Evolutionary conservation across 2,113 vertebrate genomes (phyloP).

Genomic region (Chaetorhynchus papuensis): DNA sequence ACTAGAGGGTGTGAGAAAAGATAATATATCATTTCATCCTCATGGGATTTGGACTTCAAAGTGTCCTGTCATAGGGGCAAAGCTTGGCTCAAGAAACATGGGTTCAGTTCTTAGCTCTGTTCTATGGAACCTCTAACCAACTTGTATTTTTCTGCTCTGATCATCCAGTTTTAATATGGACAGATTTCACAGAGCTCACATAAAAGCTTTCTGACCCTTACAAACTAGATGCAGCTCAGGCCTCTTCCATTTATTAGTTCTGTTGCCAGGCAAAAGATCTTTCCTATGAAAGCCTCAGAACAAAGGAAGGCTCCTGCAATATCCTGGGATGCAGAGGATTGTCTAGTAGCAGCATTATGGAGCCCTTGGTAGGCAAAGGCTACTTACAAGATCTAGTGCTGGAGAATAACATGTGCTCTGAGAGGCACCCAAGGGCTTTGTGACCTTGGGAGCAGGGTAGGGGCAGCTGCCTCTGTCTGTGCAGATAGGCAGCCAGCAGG

Average conservation of each 20-base stretch:
- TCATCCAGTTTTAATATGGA: neutral
- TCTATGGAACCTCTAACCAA: neutral
- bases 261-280: neutral
- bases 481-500: neutral
- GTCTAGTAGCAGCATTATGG: neutral
- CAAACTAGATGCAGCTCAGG: neutral
- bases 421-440: neutral
- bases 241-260: neutral
- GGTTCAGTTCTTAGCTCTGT: neutral
- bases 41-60: neutral
- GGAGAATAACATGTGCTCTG: neutral
- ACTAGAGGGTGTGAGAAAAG: neutral
- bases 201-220: neutral
- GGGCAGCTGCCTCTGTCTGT: neutral
- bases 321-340: neutral
- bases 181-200: neutral
- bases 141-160: neutral
- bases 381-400: neutral
- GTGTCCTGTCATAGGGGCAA: neutral
- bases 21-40: neutral
- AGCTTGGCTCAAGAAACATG: neutral
- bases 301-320: neutral
- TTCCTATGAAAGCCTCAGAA: neutral
- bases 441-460: neutral
- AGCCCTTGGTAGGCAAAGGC: neutral